These are phyloP conservation scores for Scolopax rusticola DNA, from an alignment of 2,797 vertebrate genomes.

Conservation along the genomic window DNA sequence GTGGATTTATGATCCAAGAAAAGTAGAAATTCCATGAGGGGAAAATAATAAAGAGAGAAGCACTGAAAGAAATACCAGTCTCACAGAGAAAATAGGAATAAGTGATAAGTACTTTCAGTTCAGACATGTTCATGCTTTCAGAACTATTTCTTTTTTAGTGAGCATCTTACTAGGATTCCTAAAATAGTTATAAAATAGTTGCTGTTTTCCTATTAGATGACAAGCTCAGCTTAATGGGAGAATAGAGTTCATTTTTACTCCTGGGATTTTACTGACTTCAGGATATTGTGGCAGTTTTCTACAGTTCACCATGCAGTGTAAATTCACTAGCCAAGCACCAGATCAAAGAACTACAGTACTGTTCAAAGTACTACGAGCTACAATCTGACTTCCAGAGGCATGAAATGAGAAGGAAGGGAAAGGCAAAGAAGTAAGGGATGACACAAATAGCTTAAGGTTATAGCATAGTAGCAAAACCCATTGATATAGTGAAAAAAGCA, in stretches of 20 bases:
- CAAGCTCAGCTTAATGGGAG: background rate
- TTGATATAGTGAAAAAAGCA: background rate
- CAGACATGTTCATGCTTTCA: background rate
- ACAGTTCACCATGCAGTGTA: background rate
- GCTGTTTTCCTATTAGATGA: background rate
- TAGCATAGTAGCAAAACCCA: background rate
- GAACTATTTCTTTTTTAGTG: background rate
- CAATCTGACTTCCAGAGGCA: background rate
- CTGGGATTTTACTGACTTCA: background rate
- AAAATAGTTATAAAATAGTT: background rate
- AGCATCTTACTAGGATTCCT: background rate
- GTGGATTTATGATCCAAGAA: conserved; percentile 62
- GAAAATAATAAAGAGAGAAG: background rate
- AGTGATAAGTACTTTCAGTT: background rate
- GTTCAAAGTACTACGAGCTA: background rate
- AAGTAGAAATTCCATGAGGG: conserved; percentile 23
- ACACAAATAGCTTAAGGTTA: background rate
- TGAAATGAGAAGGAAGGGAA: background rate
- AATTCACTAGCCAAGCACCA: background rate
- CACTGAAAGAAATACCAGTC: background rate
- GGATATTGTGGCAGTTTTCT: background rate
- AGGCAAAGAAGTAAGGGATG: background rate
- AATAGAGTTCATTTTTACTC: background rate
- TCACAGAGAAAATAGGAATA: conserved; percentile 1
- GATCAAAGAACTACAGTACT: background rate